Conservation (phyloP, 2,113 vertebrate species). For the Pterophyllum scalare region DNA sequence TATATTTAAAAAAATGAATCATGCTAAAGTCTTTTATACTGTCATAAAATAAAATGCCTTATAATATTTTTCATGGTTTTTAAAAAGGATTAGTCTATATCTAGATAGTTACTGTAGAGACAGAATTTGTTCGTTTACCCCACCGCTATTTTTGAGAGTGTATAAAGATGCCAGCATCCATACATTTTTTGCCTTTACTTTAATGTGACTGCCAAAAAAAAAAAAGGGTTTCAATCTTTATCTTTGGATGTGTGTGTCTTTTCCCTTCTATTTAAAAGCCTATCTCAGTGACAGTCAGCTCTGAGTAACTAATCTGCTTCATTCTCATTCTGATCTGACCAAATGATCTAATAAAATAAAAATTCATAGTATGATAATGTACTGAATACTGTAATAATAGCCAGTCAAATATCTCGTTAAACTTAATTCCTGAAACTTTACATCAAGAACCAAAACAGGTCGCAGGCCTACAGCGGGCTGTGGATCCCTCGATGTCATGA, state of each 20-base stretch:
- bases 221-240: not conserved
- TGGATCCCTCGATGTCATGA: conserved; percentile 41
- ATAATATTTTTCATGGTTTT: no score
- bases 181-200: not conserved
- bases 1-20: no score
- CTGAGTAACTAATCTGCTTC: not conserved
- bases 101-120: not conserved
- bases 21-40: no score
- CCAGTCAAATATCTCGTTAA: conserved; percentile 45
- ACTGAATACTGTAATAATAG: conserved; percentile 37
- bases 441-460: conserved; percentile 54
- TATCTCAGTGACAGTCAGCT: not conserved
- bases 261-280: not conserved
- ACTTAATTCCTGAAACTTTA: conserved; percentile 57
- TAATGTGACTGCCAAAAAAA: not conserved
- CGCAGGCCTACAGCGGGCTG: conserved; percentile 36
- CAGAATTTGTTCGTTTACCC: not conserved
- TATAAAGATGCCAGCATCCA: not conserved
- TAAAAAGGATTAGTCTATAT: no score
- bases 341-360: conserved; percentile 27
- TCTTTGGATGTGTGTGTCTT: not conserved
- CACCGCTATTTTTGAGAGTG: not conserved
- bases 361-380: conserved; percentile 30
- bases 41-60: no score
- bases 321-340: conserved; percentile 22